Base-by-base conservation (phyloP, 2,888 invertebrate species). In the Xestia sexstrigata region DNA sequence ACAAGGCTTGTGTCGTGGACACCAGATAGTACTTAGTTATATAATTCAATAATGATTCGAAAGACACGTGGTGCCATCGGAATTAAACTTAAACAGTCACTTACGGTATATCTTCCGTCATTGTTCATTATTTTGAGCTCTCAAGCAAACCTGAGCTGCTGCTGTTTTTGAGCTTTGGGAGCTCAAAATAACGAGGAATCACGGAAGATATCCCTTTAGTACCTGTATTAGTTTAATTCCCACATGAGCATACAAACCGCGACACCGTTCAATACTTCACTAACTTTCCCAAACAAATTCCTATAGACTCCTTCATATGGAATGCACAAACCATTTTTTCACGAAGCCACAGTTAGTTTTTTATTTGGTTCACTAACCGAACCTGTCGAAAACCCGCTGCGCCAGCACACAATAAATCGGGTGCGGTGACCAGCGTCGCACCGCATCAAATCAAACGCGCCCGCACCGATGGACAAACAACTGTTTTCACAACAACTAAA, bases 381-480 rank as follows among this genome's bases (percentile, higher is more conserved):
- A 81, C 74, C 80, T 85, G 76, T 81, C 82, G 76, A 76, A 81
- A 70, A n/a, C 60, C 35, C 60, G 71, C 17, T 45, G 71, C n/a
- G 45, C 66, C 45, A 49, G 82, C 66, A n/a, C 70, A 70, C 73
- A 74, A 85, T 83, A 83, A 85, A 81, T 83, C 70, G 63, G 39
- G 26, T n/a, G 70, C n/a, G 72, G 69, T 73, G 74, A 58, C 84
- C 80, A 70, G 20, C 39, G 73, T 70, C 63, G 58, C 52, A 47
- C 45, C 82, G 73, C 68, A 85, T 83, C 82, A 76, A 84, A 84
- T 80, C 76, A 81, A 85, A 83, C 71, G 68, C 39, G 55, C 45
- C 60, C 72, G 73, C 73, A 45, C 66, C 49, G 52, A 55, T 84
- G 65, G 47, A 69, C 82, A 75, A 84, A 72, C 75, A 84, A 75